phyloP scores from a whole-genome alignment of 2,888 invertebrate species.

The Lottia gigantea region DNA sequence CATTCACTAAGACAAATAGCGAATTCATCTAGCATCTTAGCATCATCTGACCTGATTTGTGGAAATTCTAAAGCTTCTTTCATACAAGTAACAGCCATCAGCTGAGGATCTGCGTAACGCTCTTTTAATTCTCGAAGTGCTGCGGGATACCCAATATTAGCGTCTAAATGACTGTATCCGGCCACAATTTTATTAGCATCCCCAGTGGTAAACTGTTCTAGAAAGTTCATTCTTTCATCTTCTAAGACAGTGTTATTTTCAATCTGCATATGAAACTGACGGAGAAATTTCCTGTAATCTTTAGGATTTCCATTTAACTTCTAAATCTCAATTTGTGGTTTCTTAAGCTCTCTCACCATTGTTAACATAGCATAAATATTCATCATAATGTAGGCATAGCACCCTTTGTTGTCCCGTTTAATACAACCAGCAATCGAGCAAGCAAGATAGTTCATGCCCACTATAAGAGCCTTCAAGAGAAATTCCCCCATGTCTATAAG shows the following conservation, averaged over 20 bases:
- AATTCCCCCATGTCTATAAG: no score
- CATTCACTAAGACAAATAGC: not conserved
- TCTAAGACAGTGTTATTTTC: constrained; percentile 13
- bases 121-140: constrained; percentile 3
- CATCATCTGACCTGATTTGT: not conserved
- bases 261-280: constrained; percentile 18
- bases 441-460: no score
- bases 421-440: no score
- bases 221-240: constrained; percentile 24
- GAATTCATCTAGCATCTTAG: not conserved
- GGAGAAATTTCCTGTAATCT: constrained; percentile 10
- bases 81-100: not conserved
- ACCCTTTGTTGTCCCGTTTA: no score
- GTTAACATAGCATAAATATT: not conserved
- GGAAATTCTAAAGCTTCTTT: constrained; percentile 2
- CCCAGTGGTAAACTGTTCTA: constrained; percentile 24
- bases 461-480: no score
- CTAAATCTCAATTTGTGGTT: not conserved
- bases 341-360: constrained; percentile 1
- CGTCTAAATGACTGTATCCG: constrained; percentile 19
- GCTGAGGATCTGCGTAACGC: not conserved
- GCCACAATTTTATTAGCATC: constrained; percentile 24
- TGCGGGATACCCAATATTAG: constrained; percentile 19
- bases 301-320: not conserved
- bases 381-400: no score